Evolutionary conservation across 2,797 vertebrate genomes (phyloP).

Genomic region (Spatula clypeata): DNA sequence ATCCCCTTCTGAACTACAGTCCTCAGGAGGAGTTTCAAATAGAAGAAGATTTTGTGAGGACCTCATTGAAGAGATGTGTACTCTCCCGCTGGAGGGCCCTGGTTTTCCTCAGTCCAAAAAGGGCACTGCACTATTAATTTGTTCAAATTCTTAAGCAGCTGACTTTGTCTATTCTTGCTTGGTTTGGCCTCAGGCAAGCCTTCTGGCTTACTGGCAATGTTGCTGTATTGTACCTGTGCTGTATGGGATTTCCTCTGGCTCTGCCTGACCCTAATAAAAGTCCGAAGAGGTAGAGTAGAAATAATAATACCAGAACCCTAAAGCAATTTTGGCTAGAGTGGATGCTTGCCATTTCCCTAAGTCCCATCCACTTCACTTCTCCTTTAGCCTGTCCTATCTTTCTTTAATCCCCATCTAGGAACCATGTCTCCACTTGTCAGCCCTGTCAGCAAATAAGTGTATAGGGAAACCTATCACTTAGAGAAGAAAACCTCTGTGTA

Average conservation of each 20-base stretch:
- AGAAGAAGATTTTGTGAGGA: fast-evolving
- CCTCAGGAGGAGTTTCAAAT: not conserved
- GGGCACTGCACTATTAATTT: not conserved
- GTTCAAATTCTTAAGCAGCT: constrained; percentile 28
- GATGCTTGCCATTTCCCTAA: constrained; percentile 14
- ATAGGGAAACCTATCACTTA: not conserved
- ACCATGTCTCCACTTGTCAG: not conserved
- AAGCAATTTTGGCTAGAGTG: constrained; percentile 30
- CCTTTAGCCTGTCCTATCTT: not conserved
- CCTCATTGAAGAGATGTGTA: not conserved
- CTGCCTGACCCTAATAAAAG: constrained; percentile 41
- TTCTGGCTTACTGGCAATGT: constrained; percentile 16
- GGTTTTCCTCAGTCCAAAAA: not conserved
- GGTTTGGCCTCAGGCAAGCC: constrained; percentile 36
- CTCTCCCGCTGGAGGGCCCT: not conserved
- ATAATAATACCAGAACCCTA: constrained; percentile 36
- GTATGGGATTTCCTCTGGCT: constrained; percentile 54
- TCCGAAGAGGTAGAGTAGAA: constrained; percentile 33
- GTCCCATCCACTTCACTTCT: not conserved
- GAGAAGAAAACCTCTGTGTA: not conserved
- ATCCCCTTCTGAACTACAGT: not conserved
- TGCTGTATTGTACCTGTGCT: not conserved
- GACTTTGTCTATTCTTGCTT: not conserved
- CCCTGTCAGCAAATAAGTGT: not conserved
- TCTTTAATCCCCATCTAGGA: constrained; percentile 1